These are phyloP conservation scores for Bettongia penicillata DNA, from an alignment of 2,113 vertebrate genomes.

Conservation along the genomic window DNA sequence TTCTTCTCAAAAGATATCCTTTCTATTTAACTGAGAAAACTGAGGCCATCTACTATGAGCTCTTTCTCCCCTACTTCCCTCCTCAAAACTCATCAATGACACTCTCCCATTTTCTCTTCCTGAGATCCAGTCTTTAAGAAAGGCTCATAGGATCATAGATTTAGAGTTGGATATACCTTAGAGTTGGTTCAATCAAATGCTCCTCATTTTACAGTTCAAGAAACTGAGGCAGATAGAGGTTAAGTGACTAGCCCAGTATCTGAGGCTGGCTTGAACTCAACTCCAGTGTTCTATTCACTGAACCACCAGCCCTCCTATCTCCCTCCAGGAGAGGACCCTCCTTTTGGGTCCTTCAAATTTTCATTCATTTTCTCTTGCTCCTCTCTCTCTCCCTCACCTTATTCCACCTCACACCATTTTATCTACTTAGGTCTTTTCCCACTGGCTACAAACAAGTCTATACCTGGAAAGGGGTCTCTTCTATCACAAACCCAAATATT, in stretches of 20 bases:
- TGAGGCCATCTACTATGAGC: not conserved
- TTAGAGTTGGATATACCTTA: not conserved
- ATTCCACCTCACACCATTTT: not conserved
- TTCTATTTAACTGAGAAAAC: not conserved
- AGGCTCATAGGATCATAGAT: not conserved
- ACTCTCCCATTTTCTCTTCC: not conserved
- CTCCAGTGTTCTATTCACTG: not conserved
- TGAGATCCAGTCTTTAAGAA: not conserved
- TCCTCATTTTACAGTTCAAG: not conserved
- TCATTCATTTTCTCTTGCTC: not conserved
- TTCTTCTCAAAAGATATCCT: not conserved
- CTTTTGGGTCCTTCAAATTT: not conserved
- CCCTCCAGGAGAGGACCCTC: not conserved
- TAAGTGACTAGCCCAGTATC: not conserved
- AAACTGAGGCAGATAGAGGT: not conserved
- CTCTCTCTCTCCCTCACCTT: not conserved
- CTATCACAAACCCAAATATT: not conserved
- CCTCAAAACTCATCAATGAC: not conserved
- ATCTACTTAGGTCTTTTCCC: not conserved
- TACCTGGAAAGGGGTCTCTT: not conserved
- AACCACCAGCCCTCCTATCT: not conserved
- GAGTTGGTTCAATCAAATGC: not conserved
- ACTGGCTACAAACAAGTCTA: not conserved
- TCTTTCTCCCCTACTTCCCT: not conserved
- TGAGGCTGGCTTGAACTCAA: not conserved